These are phyloP conservation scores for Diarsia mendica DNA, from an alignment of 2,888 invertebrate species.

Conservation along the genomic window DNA sequence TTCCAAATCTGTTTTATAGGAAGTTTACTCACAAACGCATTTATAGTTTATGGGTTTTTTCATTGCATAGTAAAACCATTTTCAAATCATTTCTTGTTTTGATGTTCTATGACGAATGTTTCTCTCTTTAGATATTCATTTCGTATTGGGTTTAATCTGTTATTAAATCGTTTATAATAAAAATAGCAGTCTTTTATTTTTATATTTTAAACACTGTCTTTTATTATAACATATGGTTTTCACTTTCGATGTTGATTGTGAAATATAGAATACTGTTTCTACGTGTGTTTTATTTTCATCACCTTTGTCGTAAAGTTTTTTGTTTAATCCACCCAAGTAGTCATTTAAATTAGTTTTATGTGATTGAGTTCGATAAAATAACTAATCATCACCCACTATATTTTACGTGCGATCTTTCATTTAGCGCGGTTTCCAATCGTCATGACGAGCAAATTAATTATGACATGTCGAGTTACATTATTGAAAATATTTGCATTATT, in stretches of 20 bases:
- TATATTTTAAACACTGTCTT: conserved; percentile 21
- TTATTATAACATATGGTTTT: conserved; percentile 40
- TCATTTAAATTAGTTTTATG: neutral
- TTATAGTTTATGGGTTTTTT: conserved; percentile 72
- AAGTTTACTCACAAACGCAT: conserved; percentile 66
- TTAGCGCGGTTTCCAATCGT: neutral
- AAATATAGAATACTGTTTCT: conserved; percentile 11
- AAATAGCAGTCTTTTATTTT: conserved; percentile 50
- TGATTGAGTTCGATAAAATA: neutral
- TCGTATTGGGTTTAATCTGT: conserved; percentile 62
- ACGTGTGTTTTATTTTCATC: neutral
- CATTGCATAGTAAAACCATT: conserved; percentile 73
- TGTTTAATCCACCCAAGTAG: neutral
- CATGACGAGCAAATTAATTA: conserved; percentile 35
- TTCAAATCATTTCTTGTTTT: conserved; percentile 72
- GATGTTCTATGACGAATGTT: conserved; percentile 71
- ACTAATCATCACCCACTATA: neutral
- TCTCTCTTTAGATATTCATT: conserved; percentile 58
- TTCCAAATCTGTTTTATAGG: conserved; percentile 59
- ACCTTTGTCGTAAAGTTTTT: neutral
- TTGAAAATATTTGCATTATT: conserved; percentile 35
- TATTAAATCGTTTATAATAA: conserved; percentile 67
- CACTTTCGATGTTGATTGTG: conserved; percentile 35
- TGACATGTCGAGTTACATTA: conserved; percentile 23
- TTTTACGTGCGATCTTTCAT: conserved; percentile 15